Evolutionary conservation across 2,888 invertebrate genomes (phyloP), one percentile per base, ranked within the genome.

Genomic region (Amphimallon solstitiale): DNA sequence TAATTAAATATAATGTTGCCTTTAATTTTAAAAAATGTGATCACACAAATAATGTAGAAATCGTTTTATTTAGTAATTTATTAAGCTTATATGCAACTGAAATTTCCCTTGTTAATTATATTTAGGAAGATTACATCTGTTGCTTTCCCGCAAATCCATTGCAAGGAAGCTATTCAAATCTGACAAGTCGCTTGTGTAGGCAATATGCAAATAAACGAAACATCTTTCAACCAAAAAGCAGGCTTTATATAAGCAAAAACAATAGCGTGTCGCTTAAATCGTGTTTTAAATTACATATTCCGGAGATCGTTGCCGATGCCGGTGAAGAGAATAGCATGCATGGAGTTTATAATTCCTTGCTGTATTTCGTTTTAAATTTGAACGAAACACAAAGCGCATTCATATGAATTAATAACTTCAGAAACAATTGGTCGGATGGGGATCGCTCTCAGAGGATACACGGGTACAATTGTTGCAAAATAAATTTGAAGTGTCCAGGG

Each of bases 81-180:
- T 40, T 1, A 14, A 2, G 14, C 10, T 10, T n/a, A 5, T 17
- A 43, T 10, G 9, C 15, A 9, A 5, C 15, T 7, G 5, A 14
- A 43, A 2, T 1, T 14, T 0, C 21, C 17, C 10, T 6, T 23
- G 48, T 48, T 48, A 48, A 48, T 48, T 48, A 48, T n/a, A 12
- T 48, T 48, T 21, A n/a, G n/a, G 23, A 46, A 48, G 19, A 48
- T 48, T 21, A n/a, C 48, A 21, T 48, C 48, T 48, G 48, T 48
- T 48, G 48, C 48, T 48, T 21, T 12, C n/a, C 48, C 10, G 23
- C 23, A 48, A 15, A 1, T 12, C 9, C 48, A 48, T 15, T 2
- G 12, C 14, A 9, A 45, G 2, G 3, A 45, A 23, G 23, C 23
- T 23, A 23, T 23, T 23, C 23, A 23, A 23, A 23, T 23, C 23